Base-by-base conservation (phyloP, 2,797 vertebrate genomes). In the Dipus sagitta region DNA sequence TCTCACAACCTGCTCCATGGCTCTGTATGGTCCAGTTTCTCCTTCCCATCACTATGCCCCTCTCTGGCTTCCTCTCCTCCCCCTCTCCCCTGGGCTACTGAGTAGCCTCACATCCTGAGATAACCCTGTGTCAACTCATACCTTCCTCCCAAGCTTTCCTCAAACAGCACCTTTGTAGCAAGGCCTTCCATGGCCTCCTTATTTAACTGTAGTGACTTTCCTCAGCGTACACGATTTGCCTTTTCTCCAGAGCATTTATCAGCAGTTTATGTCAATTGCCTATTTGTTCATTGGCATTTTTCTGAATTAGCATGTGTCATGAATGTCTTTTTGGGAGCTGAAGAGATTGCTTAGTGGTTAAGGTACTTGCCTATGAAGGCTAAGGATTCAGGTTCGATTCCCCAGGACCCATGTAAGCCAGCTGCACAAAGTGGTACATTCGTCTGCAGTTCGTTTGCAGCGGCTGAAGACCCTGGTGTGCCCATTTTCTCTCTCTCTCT, bases 281-380 rank as follows among this genome's bases (percentile, higher is more conserved):
- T 87, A 21, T 70, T 94, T 81, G 20, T 34, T 87, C 82, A 23
- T 71, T 86, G 12, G 70, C 42, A 67, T 65, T 32, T 94, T 70
- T 47, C 21, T 67, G 4, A 34, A 79, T 54, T 28, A 90, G 65
- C 70, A 4, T 79, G 0, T 21, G 8, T 74, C 47, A 21, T 74
- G 58, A 54, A 26, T 72, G 34, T 72, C 65, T 38, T 4, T 47
- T 47, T 47, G 47, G 47, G 47, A 7, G 47, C 47, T 47, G 11
- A 11, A 47, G 47, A 47, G 47, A 8, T 47, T 9, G 47, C 8
- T 47, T 47, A 47, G 47, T 47, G 8, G 47, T 47, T 11, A 47
- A 47, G 47, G 47, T 47, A 47, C 47, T 47, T 47, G 47, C 9
- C 47, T 47, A 47, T 47, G 47, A 47, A 47, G 47, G 11, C 47